Evolutionary conservation across 1,140 invertebrate species (phyloP).

Genomic region (Brachionus calyciflorus): DNA sequence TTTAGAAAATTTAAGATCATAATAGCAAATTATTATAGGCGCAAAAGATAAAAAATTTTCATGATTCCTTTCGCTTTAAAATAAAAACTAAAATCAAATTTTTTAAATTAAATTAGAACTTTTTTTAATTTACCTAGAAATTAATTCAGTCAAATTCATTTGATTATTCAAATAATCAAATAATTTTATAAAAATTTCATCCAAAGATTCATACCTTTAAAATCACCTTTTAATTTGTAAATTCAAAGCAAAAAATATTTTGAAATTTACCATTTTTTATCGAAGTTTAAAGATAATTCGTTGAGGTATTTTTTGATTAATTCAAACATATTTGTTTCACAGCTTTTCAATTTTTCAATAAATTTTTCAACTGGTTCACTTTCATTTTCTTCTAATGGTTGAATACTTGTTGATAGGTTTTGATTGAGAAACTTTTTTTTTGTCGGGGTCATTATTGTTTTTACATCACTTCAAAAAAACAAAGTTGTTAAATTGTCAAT

Average conservation of each 20-base stretch:
- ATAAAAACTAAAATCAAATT: not conserved
- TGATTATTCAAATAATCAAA: not conserved
- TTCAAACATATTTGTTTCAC: slow-evolving; percentile 11
- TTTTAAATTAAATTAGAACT: not conserved
- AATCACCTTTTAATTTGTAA: not conserved
- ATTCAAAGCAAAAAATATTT: not conserved
- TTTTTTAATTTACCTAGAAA: not conserved
- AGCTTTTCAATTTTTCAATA: not conserved
- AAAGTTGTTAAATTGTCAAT: too few relatives aligned
- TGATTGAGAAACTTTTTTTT: slow-evolving; percentile 3
- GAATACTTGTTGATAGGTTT: slow-evolving; percentile 4
- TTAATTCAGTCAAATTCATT: not conserved
- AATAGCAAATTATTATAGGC: not conserved
- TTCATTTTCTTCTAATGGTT: not conserved
- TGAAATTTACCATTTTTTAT: slow-evolving; percentile 22
- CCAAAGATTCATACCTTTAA: slow-evolving; percentile 15
- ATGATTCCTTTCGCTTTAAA: not conserved
- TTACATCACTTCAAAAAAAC: not conserved
- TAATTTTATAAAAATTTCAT: not conserved
- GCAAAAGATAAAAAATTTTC: not conserved
- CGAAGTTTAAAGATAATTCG: not conserved
- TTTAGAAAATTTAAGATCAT: slow-evolving; percentile 22
- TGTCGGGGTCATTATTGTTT: slow-evolving; percentile 20
- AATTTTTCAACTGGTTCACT: not conserved
- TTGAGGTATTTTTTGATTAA: not conserved